phyloP scores from a whole-genome alignment of 2,113 vertebrate genomes.

The Diphyllodes magnificus region DNA sequence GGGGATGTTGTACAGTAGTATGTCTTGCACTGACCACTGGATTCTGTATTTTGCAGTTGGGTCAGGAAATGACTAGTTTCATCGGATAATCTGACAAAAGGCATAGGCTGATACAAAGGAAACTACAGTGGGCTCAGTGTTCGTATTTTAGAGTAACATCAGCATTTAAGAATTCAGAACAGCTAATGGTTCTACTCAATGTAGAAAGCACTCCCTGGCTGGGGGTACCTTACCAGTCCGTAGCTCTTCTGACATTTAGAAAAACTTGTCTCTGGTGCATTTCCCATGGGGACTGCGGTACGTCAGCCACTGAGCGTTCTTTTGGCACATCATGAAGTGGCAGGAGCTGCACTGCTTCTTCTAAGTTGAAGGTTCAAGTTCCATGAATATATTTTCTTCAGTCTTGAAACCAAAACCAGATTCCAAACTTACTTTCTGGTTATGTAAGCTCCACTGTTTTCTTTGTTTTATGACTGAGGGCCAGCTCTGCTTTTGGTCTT shows the following conservation, averaged over 20 bases:
- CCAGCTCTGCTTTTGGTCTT: neutral
- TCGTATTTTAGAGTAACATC: neutral
- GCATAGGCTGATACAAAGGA: neutral
- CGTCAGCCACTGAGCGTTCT: rapidly evolving
- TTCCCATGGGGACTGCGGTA: neutral
- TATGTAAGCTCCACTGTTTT: neutral
- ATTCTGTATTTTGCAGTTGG: conserved; percentile 20
- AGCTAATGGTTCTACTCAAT: neutral
- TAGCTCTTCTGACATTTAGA: neutral
- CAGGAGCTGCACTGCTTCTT: neutral
- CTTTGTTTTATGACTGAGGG: neutral
- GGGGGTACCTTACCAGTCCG: rapidly evolving
- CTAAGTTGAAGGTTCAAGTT: neutral
- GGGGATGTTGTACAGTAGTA: neutral
- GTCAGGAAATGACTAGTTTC: neutral
- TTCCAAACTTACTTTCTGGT: neutral
- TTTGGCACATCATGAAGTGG: neutral
- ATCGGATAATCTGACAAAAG: neutral
- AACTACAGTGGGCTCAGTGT: neutral
- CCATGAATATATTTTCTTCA: neutral
- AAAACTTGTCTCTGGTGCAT: neutral
- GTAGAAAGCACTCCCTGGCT: neutral
- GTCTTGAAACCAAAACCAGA: neutral
- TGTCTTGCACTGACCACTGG: neutral
- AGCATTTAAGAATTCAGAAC: neutral